Evolutionary conservation across 2,888 invertebrate genomes (phyloP), one percentile per base, ranked within the genome.

Genomic region (Gymnosoma rotundatum): DNA sequence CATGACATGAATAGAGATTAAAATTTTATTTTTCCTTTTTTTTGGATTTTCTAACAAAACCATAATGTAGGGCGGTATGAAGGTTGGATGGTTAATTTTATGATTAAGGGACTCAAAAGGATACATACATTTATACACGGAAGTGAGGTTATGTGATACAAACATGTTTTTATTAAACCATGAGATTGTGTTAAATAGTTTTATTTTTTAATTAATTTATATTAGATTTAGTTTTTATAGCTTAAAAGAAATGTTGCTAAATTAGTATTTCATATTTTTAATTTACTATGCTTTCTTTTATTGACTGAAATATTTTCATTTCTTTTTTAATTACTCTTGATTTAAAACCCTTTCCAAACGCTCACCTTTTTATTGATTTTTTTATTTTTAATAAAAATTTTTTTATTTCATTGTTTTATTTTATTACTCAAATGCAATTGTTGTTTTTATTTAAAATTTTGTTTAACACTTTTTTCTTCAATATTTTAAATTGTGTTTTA

Each of bases 1-100:
- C 70, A 75, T 81, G 81, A 64, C 75, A 70, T 75, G 69, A 81
- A 75, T 70, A 64, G 50, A 69, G 70, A 70, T 70, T 70, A 58
- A 14, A 58, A 75, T 74, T 63, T 63, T 54, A 58, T 20, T 7
- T 2, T 32, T 42, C 45, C 60, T 20, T 7, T 2, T 45, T 42
- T 60, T 63, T 14, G 21, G 20, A 9, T 45, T 20, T 42, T 63
- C 4, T 8, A 61, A 58, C 25, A 66, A 38, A 61, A 21, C 32
- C 3, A 66, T 20, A 48, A 67, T 67, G 32, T 50, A 60, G 72
- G 72, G 56, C 72, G 72, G 38, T 42, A 45, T 50, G 8, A 54
- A 45, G 48, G 12, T 72, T 73, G 42, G 72, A 66, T 64, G 72
- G 72, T 67, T 60, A 50, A 25, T 42, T 67, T 61, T 38, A 73